Base-by-base conservation (phyloP, 1,140 invertebrate genomes). In the Zaprionus africanus region DNA sequence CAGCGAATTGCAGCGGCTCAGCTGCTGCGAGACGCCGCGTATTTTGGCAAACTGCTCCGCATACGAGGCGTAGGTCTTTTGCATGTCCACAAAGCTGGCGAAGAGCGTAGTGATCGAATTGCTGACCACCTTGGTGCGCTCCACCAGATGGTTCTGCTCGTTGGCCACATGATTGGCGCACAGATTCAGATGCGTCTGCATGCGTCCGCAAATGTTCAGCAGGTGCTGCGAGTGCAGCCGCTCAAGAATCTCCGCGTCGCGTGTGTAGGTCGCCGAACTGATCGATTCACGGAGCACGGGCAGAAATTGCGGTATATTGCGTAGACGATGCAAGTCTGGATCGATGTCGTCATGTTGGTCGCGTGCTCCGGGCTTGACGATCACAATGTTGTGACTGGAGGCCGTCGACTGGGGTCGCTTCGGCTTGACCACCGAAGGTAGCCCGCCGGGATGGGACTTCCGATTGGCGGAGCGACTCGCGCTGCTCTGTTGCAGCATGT, bases 261-360 rank as follows among this genome's bases (percentile, higher is more conserved):
- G 94, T 1, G 96, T 96, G 31, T 96, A 97, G 0, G 97, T 97
- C 15, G 87, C 81, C 53, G 98, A 93, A 72, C 97, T 98, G 3
- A 98, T 92, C 0, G 97, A 97, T 9, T 97, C 97, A 49, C 97
- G 93, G 95, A 99, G 97, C 24, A 99, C 98, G 1, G 98, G 98
- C 58, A 98, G 93, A 92, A 99, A 99, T 93, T 97, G 97, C 11
- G 98, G 98, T 78, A 99, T 97, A 78, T 94, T 96, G 93, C 96
- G 95, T 26, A 99, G 92, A 78, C 96, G 95, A 15, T 95, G 93
- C 53, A 98, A 94, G 88, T 98, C 97, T 3, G 96, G 95, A 93
- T 98, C 97, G 74, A 96, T 95, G 79, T 96, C 96, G 53, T 94
- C 93, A 46, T 94, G 94, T 56, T 92, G 95, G 75, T 94, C 94